Evolutionary conservation across 64 coral and sea anemone species (phyloP).

Genomic region (Montipora cactus): DNA sequence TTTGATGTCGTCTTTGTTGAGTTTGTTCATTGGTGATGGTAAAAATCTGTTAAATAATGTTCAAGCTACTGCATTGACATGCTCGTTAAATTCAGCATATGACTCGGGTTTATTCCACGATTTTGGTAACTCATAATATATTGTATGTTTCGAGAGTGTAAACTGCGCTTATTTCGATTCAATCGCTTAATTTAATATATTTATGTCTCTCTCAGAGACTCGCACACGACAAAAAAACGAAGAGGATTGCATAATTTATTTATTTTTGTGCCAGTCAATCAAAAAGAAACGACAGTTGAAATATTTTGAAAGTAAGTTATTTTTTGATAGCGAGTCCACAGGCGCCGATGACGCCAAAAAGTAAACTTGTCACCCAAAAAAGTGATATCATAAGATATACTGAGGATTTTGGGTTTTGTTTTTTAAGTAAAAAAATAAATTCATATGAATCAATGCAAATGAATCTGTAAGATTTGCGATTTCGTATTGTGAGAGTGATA

Average conservation of each 20-base stretch:
- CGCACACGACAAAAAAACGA: not conserved
- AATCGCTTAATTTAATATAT: not conserved
- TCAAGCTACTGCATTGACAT: not conserved
- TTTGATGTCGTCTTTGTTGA: not conserved
- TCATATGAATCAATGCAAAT: not conserved
- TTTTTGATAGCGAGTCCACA: not conserved
- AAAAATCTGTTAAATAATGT: not conserved
- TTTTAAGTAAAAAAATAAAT: not conserved
- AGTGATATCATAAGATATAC: not conserved
- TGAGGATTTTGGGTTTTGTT: not conserved
- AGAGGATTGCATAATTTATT: not conserved
- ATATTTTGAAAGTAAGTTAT: slow-evolving; percentile 28
- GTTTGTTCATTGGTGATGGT: not conserved
- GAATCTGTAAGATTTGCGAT: not conserved
- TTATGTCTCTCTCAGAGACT: not conserved
- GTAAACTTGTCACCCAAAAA: not conserved
- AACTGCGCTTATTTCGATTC: not conserved
- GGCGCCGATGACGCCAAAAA: not conserved
- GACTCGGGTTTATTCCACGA: not conserved
- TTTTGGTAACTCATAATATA: not conserved
- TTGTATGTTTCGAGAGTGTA: not conserved
- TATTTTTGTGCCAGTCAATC: not conserved
- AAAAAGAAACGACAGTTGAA: not conserved
- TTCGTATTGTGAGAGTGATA: not conserved
- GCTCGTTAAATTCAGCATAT: not conserved